These are phyloP conservation scores for Drosophila mimetica DNA, from an alignment of 2,888 invertebrate species.

Conservation along the genomic window DNA sequence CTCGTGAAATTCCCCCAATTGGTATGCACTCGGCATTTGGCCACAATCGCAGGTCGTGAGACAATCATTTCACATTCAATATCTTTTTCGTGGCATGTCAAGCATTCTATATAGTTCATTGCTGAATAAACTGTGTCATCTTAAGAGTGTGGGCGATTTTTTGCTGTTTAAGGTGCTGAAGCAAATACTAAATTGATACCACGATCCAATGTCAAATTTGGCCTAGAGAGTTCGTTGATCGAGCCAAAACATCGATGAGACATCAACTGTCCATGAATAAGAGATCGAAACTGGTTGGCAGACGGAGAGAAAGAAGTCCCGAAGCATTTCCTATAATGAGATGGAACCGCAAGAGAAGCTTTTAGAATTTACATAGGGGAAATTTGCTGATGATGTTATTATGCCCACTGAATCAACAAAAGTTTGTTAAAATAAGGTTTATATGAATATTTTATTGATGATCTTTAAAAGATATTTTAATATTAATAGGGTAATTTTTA, in stretches of 20 bases:
- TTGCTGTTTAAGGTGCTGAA: constrained; percentile 7
- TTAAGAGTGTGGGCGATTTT: constrained; percentile 44
- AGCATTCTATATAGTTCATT: constrained; percentile 71
- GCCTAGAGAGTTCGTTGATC: constrained; percentile 48
- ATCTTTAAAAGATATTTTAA: too few species aligned
- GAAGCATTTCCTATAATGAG: constrained; percentile 6
- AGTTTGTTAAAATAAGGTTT: too few species aligned
- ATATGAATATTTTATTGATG: too few species aligned
- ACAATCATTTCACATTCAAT: constrained; percentile 59
- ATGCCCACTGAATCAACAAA: not conserved
- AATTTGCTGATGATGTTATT: not conserved
- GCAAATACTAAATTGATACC: constrained; percentile 11
- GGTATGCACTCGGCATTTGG: constrained; percentile 62
- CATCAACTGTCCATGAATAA: constrained; percentile 37
- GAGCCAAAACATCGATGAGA: constrained; percentile 22
- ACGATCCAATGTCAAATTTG: constrained; percentile 13
- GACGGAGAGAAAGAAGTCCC: constrained; percentile 18
- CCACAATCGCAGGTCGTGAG: constrained; percentile 52
- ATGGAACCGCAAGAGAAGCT: constrained; percentile 22
- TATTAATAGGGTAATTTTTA: too few species aligned
- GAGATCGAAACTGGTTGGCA: constrained; percentile 24
- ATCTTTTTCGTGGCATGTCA: constrained; percentile 20
- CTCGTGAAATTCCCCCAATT: constrained; percentile 69
- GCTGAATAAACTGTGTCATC: constrained; percentile 54
- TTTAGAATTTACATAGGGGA: not conserved